These are phyloP conservation scores for Mesocentrotus franciscanus DNA, from an alignment of 53 echinoderm and acorn worm genomes.

Conservation along the genomic window DNA sequence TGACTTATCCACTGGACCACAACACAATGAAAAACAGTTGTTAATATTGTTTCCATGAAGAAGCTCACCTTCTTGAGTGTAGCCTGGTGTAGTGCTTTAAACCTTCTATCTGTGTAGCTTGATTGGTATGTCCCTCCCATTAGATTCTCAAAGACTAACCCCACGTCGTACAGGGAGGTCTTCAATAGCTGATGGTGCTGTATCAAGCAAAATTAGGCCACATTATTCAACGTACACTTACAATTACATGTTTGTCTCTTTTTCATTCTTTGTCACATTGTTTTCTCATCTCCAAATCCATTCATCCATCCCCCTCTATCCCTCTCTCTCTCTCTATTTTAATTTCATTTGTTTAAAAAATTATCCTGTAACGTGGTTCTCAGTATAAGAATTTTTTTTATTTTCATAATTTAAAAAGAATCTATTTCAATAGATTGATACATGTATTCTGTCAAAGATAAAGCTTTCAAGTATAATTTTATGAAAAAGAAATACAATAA, in stretches of 20 bases:
- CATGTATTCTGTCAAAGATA: too few species aligned
- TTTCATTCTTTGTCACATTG: not conserved
- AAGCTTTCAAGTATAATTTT: too few species aligned
- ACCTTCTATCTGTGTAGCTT: conserved; percentile 81
- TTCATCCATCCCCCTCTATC: too few species aligned
- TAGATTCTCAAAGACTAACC: conserved; percentile 86
- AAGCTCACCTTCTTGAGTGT: conserved; percentile 81
- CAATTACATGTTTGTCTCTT: not conserved
- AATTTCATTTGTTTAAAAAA: too few species aligned
- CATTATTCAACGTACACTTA: too few species aligned
- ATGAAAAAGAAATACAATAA: too few species aligned
- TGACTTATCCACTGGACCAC: too few species aligned
- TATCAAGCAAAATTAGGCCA: not conserved
- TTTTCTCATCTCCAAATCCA: not conserved
- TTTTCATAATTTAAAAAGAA: too few species aligned
- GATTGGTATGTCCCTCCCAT: conserved; percentile 98
- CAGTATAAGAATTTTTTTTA: too few species aligned
- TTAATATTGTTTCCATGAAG: not conserved
- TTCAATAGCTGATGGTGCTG: conserved; percentile 48
- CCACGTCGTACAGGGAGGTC: conserved; percentile 89
- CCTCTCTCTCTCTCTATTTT: not conserved
- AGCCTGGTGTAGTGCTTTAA: conserved; percentile 84
- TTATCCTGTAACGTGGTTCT: too few species aligned
- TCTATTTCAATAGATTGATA: too few species aligned
- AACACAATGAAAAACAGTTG: too few species aligned